Conservation (phyloP, 1,140 invertebrate genomes). For the Limonius californicus region DNA sequence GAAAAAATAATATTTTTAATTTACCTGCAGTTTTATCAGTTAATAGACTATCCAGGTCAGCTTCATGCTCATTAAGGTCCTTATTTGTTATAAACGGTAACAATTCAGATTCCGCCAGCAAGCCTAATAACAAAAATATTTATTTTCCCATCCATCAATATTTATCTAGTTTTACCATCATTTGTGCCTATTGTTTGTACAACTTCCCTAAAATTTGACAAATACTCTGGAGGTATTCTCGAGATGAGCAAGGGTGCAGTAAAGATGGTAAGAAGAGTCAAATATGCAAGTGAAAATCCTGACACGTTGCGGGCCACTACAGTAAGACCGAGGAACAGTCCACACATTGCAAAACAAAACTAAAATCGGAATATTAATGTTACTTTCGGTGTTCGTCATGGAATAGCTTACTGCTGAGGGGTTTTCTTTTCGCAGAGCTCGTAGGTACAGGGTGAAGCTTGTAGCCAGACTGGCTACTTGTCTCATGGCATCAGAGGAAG, state of each 20-base stretch:
- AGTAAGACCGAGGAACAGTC: slow-evolving; percentile 24
- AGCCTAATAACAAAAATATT: slow-evolving; percentile 22
- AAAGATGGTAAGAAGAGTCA: slow-evolving; percentile 24
- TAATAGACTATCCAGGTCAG: slow-evolving; percentile 37
- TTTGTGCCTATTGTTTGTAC: slow-evolving; percentile 15
- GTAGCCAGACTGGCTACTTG: slow-evolving; percentile 1
- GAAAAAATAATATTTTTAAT: too few species aligned
- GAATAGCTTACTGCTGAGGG: slow-evolving; percentile 23
- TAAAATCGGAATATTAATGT: slow-evolving; percentile 25
- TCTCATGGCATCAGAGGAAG: slow-evolving; percentile 20
- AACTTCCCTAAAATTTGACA: slow-evolving; percentile 15
- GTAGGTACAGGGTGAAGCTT: slow-evolving; percentile 17
- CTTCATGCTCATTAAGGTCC: slow-evolving; percentile 30
- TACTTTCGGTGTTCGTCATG: too few species aligned
- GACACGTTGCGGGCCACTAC: slow-evolving; percentile 27
- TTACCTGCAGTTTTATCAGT: slow-evolving; percentile 38
- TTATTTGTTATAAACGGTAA: slow-evolving; percentile 34
- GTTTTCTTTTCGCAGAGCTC: slow-evolving; percentile 26
- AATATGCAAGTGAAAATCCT: slow-evolving; percentile 28
- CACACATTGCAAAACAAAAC: slow-evolving; percentile 29
- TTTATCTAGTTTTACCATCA: slow-evolving; percentile 30
- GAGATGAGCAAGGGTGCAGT: slow-evolving; percentile 25
- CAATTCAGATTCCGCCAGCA: slow-evolving; percentile 36
- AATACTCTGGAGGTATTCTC: slow-evolving; percentile 24
- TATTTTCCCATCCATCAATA: neutral